These are phyloP conservation scores for Antheraea mylitta DNA, from an alignment of 1,140 invertebrate genomes.

Conservation along the genomic window DNA sequence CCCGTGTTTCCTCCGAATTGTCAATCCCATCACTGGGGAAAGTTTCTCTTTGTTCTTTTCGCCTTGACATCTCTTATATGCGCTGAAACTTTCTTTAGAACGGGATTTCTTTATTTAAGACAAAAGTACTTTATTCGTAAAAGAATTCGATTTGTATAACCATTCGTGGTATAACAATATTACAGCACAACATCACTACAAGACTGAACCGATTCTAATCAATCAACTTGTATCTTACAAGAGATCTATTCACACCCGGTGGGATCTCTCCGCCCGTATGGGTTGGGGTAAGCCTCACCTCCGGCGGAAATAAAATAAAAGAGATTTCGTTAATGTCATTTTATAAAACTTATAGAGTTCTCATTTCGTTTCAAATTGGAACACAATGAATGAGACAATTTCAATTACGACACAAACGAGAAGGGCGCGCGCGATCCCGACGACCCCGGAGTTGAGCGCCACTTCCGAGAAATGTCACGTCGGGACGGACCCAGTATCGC, in stretches of 20 bases:
- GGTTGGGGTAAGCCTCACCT: too few species aligned
- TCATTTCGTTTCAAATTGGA: neutral
- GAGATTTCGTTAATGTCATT: too few species aligned
- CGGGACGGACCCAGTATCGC: neutral
- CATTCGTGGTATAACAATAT: too few species aligned
- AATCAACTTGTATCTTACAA: too few species aligned
- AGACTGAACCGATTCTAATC: too few species aligned
- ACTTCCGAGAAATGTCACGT: neutral
- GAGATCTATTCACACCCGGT: too few species aligned
- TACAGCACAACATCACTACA: too few species aligned
- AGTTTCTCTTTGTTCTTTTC: constrained; percentile 30
- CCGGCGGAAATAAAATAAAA: too few species aligned
- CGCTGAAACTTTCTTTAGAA: constrained; percentile 13
- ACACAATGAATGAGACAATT: neutral
- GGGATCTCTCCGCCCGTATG: too few species aligned
- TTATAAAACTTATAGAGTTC: too few species aligned
- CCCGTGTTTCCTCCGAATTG: constrained; percentile 10
- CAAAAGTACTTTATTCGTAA: too few species aligned
- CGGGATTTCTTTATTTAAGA: constrained; percentile 21
- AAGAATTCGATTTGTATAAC: neutral
- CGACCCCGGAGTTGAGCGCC: neutral
- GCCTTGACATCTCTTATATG: constrained; percentile 18
- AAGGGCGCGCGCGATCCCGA: neutral
- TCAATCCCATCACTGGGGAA: constrained; percentile 14
- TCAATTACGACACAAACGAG: constrained; percentile 6